These are phyloP conservation scores for Agrotis segetum DNA, from an alignment of 2,888 invertebrate species.

Conservation along the genomic window DNA sequence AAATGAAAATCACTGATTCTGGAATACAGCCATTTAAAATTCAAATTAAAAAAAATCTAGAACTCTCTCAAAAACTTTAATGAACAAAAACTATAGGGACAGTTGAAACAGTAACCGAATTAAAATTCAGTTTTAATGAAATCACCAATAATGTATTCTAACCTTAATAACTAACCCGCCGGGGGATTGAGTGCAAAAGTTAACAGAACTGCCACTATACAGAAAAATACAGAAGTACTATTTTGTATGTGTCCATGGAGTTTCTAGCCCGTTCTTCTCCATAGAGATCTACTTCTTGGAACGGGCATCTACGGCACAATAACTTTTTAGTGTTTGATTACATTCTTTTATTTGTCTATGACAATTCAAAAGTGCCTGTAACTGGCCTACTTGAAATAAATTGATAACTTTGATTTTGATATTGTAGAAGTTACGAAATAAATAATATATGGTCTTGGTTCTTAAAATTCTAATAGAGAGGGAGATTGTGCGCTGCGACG, in stretches of 20 bases:
- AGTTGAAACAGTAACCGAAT: conserved; percentile 44
- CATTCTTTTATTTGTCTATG: too few relatives aligned
- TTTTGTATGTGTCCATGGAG: too few relatives aligned
- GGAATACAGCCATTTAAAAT: not conserved
- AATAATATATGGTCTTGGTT: too few relatives aligned
- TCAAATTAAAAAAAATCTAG: conserved; percentile 1
- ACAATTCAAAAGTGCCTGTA: too few relatives aligned
- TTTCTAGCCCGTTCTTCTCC: too few relatives aligned
- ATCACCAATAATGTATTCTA: conserved; percentile 64
- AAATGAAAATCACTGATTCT: not conserved
- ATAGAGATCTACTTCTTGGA: too few relatives aligned
- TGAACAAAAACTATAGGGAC: conserved; percentile 38
- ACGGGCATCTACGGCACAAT: too few relatives aligned
- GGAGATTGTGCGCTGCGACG: too few relatives aligned
- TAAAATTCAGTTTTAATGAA: conserved; percentile 62
- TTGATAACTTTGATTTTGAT: too few relatives aligned
- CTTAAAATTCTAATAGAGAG: too few relatives aligned
- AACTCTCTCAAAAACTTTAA: conserved; percentile 15
- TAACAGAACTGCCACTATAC: conserved; percentile 38
- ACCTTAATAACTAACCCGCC: conserved; percentile 62
- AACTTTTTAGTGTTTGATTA: too few relatives aligned
- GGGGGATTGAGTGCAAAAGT: conserved; percentile 62
- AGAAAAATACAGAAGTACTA: not conserved
- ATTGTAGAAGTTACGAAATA: not conserved
- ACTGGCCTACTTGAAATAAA: too few relatives aligned